These are phyloP conservation scores for Aphelinus certus DNA, from an alignment of 1,140 invertebrate genomes.

Conservation along the genomic window DNA sequence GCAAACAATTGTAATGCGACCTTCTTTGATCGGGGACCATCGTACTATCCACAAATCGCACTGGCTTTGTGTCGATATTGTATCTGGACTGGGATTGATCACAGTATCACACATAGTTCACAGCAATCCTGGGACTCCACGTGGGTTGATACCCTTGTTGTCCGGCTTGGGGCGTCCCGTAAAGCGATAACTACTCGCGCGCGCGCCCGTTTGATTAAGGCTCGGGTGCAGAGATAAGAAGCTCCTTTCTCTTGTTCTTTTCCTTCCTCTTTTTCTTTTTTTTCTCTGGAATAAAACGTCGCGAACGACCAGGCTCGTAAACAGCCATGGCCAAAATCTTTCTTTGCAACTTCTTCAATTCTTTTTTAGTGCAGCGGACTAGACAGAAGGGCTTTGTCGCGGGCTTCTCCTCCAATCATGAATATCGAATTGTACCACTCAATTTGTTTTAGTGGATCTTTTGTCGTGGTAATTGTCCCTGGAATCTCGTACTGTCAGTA, in stretches of 20 bases:
- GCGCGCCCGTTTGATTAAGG: constrained; percentile 31
- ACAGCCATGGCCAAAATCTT: not conserved
- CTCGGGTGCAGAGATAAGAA: constrained; percentile 4
- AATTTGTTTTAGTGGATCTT: too few relatives aligned
- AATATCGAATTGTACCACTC: too few relatives aligned
- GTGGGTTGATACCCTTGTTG: constrained; percentile 20
- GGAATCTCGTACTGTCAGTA: too few relatives aligned
- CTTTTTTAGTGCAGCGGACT: not conserved
- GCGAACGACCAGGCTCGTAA: not conserved
- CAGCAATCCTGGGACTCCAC: constrained; percentile 1
- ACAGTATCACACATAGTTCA: not conserved
- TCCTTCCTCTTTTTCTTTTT: too few relatives aligned
- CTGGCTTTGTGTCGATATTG: too few relatives aligned
- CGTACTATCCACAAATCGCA: too few relatives aligned
- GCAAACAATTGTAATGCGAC: constrained; percentile 7
- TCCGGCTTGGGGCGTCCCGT: not conserved
- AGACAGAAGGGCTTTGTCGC: too few relatives aligned
- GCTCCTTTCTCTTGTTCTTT: not conserved
- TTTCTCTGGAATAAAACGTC: not conserved
- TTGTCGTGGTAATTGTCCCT: too few relatives aligned
- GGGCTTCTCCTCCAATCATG: too few relatives aligned
- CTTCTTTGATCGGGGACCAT: constrained; percentile 12
- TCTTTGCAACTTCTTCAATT: constrained; percentile 6
- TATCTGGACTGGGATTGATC: constrained; percentile 32
- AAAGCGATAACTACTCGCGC: not conserved